Evolutionary conservation across 2,888 invertebrate species (phyloP), one percentile per base, ranked within the genome.

Genomic region (Torymus tubicola): DNA sequence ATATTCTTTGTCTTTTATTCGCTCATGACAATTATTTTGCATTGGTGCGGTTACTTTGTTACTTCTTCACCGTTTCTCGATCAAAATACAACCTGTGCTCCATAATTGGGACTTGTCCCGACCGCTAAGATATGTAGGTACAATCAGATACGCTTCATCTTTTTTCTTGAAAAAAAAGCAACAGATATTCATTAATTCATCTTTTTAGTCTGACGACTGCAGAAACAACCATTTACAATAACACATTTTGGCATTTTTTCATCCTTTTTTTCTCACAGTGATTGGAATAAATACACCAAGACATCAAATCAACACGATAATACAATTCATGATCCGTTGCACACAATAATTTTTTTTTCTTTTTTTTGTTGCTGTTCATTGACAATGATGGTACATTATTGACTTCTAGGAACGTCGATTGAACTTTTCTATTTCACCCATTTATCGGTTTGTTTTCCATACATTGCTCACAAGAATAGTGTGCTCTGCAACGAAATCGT

Each of bases 301-400:
- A 80, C 80, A 75, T 67, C 69, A 79, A 74, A 73, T 71, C 31
- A 78, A 72, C 61, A 42, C 24, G 57, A 78, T 50, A 58, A n/a
- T 57, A 65, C 50, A 16, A 67, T 65, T 58, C 65, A 52, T 21
- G 24, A 61, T 58, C 31, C 50, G n/a, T 57, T 42, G 14, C 42
- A 42, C 10, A 42, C 42, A 42, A 42, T 24, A 21, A 24, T 53
- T 55, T 68, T 31, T 8, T 53, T 65, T 63, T 14, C n/a, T 50
- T 64, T 70, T 52, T 42, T 63, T 52, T 24, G 42, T 42, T 42
- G 42, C 8, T 42, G 42, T 57, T 58, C 16, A 69, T 74, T 69
- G 69, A 79, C 58, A 69, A n/a, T 61, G 18, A 31, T 18, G 70
- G 52, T 67, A 60, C 31, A 61, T 10, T 24, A 18, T 52, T 50